A percentile compares a stretch with the other conserved stretches of the same genome.
Evolutionary conservation across 2,888 invertebrate species (phyloP).

Genomic region (Xanthia icteritia): DNA sequence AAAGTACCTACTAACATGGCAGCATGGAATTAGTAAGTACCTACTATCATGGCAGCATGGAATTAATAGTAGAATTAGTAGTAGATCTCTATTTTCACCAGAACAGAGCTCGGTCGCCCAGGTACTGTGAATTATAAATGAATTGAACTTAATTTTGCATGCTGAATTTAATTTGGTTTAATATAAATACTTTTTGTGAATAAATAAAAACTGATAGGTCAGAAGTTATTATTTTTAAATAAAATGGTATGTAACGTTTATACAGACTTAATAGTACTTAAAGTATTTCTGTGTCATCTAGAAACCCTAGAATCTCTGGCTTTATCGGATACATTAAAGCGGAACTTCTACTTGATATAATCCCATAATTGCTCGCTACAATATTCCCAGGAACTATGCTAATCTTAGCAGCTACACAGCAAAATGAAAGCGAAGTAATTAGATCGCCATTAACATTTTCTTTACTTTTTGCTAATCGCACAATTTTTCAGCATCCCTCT

Average conservation of each 20-base stretch:
- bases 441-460: constrained; percentile 60
- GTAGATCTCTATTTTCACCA: too few relatives aligned
- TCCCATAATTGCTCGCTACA: constrained; percentile 35
- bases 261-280: not conserved
- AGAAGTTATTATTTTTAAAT: not conserved
- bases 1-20: too few relatives aligned
- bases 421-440: constrained; percentile 58
- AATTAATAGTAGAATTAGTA: too few relatives aligned
- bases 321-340: constrained; percentile 12
- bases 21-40: too few relatives aligned
- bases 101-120: too few relatives aligned
- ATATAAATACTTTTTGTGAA: not conserved
- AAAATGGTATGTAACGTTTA: not conserved
- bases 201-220: not conserved
- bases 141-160: not conserved
- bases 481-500: constrained; percentile 61
- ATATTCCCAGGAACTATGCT: constrained; percentile 43
- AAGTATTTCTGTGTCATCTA: too few relatives aligned
- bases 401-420: constrained; percentile 28
- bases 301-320: not conserved
- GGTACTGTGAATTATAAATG: not conserved
- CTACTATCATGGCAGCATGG: too few relatives aligned
- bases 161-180: not conserved
- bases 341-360: constrained; percentile 36
- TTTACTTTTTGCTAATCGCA: constrained; percentile 65